Evolutionary conservation across 2,888 invertebrate genomes (phyloP).

Genomic region (Sipha maydis): DNA sequence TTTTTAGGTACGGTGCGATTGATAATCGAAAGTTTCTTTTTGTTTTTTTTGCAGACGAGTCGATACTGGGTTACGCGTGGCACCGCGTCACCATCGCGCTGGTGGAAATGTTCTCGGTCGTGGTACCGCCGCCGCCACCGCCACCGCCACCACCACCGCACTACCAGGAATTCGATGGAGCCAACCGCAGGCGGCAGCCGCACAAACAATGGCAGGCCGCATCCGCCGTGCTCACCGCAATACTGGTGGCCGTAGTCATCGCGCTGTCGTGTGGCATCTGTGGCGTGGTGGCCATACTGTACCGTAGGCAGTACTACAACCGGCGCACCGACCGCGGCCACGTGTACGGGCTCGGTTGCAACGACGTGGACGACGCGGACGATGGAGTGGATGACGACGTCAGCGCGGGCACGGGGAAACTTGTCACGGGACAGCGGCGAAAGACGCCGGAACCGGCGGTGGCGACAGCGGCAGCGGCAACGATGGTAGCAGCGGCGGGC

Average conservation of each 20-base stretch:
- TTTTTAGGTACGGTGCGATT: too few species aligned
- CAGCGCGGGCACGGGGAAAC: background rate
- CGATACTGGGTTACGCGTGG: constrained; percentile 21
- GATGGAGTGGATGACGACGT: background rate
- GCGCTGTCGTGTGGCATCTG: constrained; percentile 42
- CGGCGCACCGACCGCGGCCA: background rate
- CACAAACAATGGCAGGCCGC: constrained; percentile 7
- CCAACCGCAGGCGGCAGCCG: background rate
- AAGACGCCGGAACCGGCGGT: background rate
- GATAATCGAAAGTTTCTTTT: too few species aligned
- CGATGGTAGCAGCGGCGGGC: background rate
- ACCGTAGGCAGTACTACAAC: constrained; percentile 20
- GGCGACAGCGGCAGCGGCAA: too few species aligned
- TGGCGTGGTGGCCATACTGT: constrained; percentile 6
- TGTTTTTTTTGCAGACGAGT: constrained; percentile 18
- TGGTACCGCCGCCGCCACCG: background rate
- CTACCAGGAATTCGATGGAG: background rate
- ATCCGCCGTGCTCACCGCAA: constrained; percentile 11
- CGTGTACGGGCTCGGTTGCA: background rate
- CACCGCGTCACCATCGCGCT: constrained; percentile 26
- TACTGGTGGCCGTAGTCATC: constrained; percentile 15
- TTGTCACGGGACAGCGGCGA: background rate
- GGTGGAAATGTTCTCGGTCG: constrained; percentile 11
- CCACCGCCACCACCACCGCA: background rate
- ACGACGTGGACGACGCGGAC: background rate